A percentile compares a stretch with the other conserved stretches of the same genome.
Conservation (phyloP, 2,888 invertebrate species). For the Venustoraphidia nigricollis region DNA sequence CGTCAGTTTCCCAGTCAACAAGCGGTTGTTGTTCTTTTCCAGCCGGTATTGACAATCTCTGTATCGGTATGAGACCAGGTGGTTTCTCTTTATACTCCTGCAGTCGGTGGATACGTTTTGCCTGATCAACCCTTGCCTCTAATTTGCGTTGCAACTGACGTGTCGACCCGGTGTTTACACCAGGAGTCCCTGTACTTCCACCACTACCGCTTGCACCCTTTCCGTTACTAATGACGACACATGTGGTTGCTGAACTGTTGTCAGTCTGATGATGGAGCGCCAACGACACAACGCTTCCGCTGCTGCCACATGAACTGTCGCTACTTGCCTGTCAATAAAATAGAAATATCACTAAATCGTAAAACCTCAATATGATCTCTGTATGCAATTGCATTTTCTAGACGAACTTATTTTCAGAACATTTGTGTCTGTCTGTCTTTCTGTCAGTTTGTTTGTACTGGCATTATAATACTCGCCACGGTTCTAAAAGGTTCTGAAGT, state of each 20-base stretch:
- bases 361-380: background rate
- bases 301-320: constrained; percentile 25
- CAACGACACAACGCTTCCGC: constrained; percentile 14
- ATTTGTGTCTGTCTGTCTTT: no score
- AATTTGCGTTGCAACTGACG: constrained; percentile 24
- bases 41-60: constrained; percentile 31
- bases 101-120: constrained; percentile 23
- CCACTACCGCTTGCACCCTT: background rate
- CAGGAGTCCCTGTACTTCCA: constrained; percentile 9
- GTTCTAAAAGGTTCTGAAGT: no score
- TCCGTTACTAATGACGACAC: background rate
- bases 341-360: no score
- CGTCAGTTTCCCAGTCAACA: constrained; percentile 38
- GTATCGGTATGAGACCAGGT: constrained; percentile 31
- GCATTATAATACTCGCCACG: no score
- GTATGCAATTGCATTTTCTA: background rate
- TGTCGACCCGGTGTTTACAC: constrained; percentile 15
- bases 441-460: no score
- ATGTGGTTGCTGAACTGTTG: background rate
- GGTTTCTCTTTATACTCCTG: constrained; percentile 26
- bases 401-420: no score
- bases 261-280: constrained; percentile 18
- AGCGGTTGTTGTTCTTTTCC: constrained; percentile 36
- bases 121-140: constrained; percentile 29
- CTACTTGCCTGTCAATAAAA: constrained; percentile 20